phyloP scores from a whole-genome alignment of 2,113 vertebrate species.

The Xiphophorus hellerii region DNA sequence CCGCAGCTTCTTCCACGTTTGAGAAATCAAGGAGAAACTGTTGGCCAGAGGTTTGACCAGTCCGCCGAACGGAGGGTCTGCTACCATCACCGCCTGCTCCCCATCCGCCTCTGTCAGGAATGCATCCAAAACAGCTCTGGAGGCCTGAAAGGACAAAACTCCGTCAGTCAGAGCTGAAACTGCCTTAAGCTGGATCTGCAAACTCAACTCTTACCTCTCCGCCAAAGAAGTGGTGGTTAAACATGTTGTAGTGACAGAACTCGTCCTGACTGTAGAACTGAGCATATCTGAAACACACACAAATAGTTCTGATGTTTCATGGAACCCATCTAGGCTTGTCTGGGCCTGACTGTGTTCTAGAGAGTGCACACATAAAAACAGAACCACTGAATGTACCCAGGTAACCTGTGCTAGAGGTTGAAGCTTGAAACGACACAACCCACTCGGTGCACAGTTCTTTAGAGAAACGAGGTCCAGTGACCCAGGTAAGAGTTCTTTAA shows the following conservation, averaged over 20 bases:
- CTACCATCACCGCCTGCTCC: conserved; percentile 86
- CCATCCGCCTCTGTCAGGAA: conserved; percentile 83
- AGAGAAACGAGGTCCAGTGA: neutral
- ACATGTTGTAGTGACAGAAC: conserved; percentile 99
- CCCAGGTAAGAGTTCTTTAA: conserved; percentile 30
- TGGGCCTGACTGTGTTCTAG: too few relatives aligned
- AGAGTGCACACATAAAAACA: neutral
- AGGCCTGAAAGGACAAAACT: conserved; percentile 70
- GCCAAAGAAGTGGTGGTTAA: conserved; percentile 96
- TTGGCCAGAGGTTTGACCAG: conserved; percentile 92
- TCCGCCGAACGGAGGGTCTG: conserved; percentile 96
- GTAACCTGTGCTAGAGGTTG: conserved; percentile 32
- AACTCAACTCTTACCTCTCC: conserved; percentile 84
- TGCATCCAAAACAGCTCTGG: conserved; percentile 74
- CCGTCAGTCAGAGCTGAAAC: neutral
- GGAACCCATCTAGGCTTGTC: neutral
- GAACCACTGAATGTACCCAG: neutral
- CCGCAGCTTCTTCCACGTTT: conserved; percentile 80
- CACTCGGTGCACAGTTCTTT: conserved; percentile 19
- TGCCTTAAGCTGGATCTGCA: neutral
- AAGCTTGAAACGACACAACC: conserved; percentile 37
- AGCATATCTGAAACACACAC: conserved; percentile 84
- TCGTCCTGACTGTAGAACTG: conserved; percentile 91
- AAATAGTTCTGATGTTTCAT: neutral
- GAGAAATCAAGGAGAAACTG: conserved; percentile 87